phyloP scores from a whole-genome alignment of 2,888 invertebrate species.

The Capitulum mitella region DNA sequence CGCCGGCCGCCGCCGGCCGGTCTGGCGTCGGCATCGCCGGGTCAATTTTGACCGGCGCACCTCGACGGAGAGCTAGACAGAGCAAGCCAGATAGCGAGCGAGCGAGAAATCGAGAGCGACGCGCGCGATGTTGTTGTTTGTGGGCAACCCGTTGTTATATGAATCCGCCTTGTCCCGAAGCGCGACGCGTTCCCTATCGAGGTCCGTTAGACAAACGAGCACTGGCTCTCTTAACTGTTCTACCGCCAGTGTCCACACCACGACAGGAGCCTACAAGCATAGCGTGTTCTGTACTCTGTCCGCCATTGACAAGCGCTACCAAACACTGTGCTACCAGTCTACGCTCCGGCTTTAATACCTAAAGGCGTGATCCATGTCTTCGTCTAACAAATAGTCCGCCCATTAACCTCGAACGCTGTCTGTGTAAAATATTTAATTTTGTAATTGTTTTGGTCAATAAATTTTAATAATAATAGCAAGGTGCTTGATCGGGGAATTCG shows the following conservation, averaged over 20 bases:
- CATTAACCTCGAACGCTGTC: slow-evolving; percentile 20
- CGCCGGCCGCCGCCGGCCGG: neutral
- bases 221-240: slow-evolving; percentile 13
- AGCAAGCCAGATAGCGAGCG: slow-evolving; percentile 16
- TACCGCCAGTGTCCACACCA: slow-evolving; percentile 3
- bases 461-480: neutral
- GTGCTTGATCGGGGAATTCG: too few relatives aligned
- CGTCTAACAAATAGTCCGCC: slow-evolving; percentile 19
- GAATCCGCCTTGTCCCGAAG: neutral
- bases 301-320: neutral
- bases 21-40: neutral
- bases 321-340: neutral
- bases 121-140: neutral
- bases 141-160: neutral
- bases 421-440: slow-evolving; percentile 21
- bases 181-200: neutral
- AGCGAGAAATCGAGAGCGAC: slow-evolving; percentile 5
- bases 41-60: slow-evolving; percentile 19
- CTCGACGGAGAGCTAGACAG: neutral
- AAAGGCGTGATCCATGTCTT: neutral
- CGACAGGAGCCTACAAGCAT: neutral
- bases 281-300: neutral
- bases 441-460: slow-evolving; percentile 13
- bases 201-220: slow-evolving; percentile 1
- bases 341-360: neutral